Percentiles rank a stretch among this genome's conserved stretches.
These are phyloP conservation scores for Amblyteles armatorius DNA, from an alignment of 2,888 invertebrate genomes.

Conservation along the genomic window DNA sequence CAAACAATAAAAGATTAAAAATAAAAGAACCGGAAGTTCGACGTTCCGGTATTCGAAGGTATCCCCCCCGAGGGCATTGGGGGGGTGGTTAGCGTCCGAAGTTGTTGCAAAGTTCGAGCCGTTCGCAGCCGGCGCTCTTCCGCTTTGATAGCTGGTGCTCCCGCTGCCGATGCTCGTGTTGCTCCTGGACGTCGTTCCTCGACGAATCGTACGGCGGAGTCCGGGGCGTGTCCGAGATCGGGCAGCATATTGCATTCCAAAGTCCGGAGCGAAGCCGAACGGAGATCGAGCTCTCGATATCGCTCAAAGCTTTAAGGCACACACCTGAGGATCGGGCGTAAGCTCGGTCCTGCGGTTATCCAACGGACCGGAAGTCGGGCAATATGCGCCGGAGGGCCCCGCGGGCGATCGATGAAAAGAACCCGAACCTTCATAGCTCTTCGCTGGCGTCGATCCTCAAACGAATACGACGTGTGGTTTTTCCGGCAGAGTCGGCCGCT, in stretches of 20 bases:
- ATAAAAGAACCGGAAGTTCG: constrained; percentile 2
- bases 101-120: background rate
- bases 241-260: constrained; percentile 61
- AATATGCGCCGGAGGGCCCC: constrained; percentile 27
- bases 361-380: constrained; percentile 52
- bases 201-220: constrained; percentile 4
- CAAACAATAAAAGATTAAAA: background rate
- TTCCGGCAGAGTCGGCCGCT: constrained; percentile 75
- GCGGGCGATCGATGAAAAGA: constrained; percentile 11
- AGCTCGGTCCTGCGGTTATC: constrained; percentile 48
- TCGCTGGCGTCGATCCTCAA: constrained; percentile 68
- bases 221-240: background rate
- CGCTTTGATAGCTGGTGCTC: constrained; percentile 9
- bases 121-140: constrained; percentile 3
- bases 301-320: constrained; percentile 65
- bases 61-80: constrained; percentile 9
- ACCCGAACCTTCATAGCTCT: background rate
- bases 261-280: constrained; percentile 59
- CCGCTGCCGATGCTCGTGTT: constrained; percentile 11
- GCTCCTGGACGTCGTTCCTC: constrained; percentile 27
- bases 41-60: constrained; percentile 27
- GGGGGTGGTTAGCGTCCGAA: background rate
- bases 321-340: constrained; percentile 44
- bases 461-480: constrained; percentile 84
- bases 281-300: constrained; percentile 57